Percentiles rank a stretch among this genome's conserved stretches.
Conservation (phyloP, 2,888 invertebrate genomes). For the Timandra comae region DNA sequence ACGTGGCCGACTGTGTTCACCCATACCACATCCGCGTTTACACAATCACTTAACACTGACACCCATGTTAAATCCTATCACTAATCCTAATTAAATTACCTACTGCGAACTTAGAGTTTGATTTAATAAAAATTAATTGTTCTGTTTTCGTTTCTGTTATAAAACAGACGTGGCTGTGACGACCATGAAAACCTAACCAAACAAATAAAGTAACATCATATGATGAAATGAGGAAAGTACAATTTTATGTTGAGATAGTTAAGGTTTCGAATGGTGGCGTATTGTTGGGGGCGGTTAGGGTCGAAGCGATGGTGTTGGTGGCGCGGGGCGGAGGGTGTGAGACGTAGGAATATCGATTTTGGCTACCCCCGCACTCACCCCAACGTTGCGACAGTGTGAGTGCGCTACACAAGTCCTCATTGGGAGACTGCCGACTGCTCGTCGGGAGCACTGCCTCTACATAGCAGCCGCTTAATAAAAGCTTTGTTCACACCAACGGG, state of each 20-base stretch:
- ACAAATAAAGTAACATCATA: conserved; percentile 28
- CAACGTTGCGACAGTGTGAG: conserved; percentile 69
- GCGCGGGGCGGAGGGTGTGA: conserved; percentile 57
- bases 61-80: conserved; percentile 17
- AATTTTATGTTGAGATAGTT: conserved; percentile 56
- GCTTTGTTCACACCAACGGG: conserved; percentile 45
- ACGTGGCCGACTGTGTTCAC: conserved; percentile 26
- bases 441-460: conserved; percentile 46
- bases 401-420: conserved; percentile 57
- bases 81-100: not conserved
- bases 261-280: conserved; percentile 64
- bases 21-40: conserved; percentile 34
- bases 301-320: conserved; percentile 49
- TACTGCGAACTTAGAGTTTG: too few relatives aligned
- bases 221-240: conserved; percentile 36
- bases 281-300: conserved; percentile 71
- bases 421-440: conserved; percentile 47
- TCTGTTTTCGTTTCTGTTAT: too few relatives aligned
- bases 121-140: too few relatives aligned
- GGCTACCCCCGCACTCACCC: conserved; percentile 67
- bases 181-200: conserved; percentile 20
- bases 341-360: conserved; percentile 75
- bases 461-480: conserved; percentile 41
- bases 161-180: too few relatives aligned
- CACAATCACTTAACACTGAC: conserved; percentile 44